Conservation (phyloP, 1,140 invertebrate genomes). For the Belonocnema kinseyi region DNA sequence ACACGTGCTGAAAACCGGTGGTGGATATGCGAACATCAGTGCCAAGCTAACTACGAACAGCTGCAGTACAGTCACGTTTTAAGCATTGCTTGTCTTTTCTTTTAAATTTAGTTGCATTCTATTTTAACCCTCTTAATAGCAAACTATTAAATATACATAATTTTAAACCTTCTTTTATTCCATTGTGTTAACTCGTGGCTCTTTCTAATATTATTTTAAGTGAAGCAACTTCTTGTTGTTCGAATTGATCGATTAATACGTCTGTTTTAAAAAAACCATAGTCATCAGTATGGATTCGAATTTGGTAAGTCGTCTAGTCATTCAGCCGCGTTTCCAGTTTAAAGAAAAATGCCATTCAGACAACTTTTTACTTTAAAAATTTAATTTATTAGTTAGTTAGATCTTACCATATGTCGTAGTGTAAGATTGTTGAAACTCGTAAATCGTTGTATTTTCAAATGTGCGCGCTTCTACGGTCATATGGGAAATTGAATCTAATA, state of each 20-base stretch:
- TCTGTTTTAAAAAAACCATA: not conserved
- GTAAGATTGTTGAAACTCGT: not conserved
- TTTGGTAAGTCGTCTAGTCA: slow-evolving; percentile 22
- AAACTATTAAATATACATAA: not conserved
- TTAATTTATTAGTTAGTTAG: not conserved
- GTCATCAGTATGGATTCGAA: slow-evolving; percentile 26
- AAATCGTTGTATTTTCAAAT: not conserved
- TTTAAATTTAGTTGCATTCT: not conserved
- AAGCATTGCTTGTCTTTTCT: not conserved
- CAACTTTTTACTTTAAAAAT: not conserved
- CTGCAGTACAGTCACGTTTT: not conserved
- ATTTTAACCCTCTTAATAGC: not conserved
- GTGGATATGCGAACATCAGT: slow-evolving; percentile 39
- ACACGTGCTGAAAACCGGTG: slow-evolving; percentile 53
- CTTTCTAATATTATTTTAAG: not conserved
- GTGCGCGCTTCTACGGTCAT: not conserved
- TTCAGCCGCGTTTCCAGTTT: not conserved
- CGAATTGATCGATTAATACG: not conserved
- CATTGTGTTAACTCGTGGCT: not conserved
- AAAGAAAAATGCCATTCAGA: not conserved
- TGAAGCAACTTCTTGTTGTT: not conserved
- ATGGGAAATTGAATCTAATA: not conserved
- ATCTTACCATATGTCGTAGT: slow-evolving; percentile 1
- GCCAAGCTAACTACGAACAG: slow-evolving; percentile 8
- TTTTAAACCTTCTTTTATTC: not conserved